Conservation (phyloP, 2,888 invertebrate species). For the Aromia moschata region DNA sequence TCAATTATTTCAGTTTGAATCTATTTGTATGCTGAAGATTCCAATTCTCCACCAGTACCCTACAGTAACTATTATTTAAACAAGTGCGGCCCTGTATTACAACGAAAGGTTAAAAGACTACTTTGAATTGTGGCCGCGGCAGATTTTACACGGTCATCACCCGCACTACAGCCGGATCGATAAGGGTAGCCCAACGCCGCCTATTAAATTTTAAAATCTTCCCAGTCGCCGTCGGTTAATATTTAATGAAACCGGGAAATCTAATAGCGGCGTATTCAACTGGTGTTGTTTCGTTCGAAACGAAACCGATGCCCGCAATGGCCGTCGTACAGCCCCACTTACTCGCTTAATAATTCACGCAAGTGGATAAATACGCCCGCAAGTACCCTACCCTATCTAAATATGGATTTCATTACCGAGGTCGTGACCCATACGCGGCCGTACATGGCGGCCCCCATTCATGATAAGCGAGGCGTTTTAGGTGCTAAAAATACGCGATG, state of each 20-base stretch:
- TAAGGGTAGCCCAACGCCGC: neutral
- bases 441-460: constrained; percentile 43
- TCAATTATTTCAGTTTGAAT: no score
- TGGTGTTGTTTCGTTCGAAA: constrained; percentile 8
- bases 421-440: constrained; percentile 50
- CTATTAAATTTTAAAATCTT: neutral
- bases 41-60: no score
- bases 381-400: constrained; percentile 44
- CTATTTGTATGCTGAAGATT: no score
- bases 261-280: constrained; percentile 15
- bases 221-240: neutral
- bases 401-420: constrained; percentile 57
- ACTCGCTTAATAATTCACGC: neutral
- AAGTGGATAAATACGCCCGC: neutral
- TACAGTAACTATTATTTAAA: no score
- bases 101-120: no score
- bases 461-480: constrained; percentile 30
- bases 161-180: neutral
- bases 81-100: no score
- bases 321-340: neutral
- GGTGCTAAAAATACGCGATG: neutral
- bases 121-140: no score
- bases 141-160: neutral
- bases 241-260: constrained; percentile 1
- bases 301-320: constrained; percentile 2